A percentile compares a stretch with the other conserved stretches of the same genome.
phyloP scores from a whole-genome alignment of 92 coral and sea anemone genomes.

The Pocillopora meandrina region DNA sequence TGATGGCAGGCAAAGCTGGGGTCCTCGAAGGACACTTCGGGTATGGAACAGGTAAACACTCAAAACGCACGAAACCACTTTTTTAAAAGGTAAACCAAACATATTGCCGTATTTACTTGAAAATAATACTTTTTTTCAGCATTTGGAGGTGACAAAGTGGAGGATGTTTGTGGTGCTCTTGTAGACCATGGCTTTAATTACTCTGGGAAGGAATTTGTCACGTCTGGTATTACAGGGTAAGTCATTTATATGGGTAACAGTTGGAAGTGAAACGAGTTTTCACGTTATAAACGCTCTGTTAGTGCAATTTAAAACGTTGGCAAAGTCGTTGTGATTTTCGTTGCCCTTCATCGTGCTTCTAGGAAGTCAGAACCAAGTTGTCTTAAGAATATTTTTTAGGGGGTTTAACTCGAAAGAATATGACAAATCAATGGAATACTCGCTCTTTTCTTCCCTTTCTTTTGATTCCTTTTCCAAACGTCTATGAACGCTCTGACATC shows the following conservation, averaged over 20 bases:
- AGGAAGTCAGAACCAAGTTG: too few species aligned
- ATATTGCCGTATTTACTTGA: not conserved
- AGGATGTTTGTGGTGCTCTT: conserved; percentile 86
- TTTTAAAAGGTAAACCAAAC: not conserved
- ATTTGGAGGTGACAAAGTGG: conserved; percentile 98
- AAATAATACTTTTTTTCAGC: conserved; percentile 45
- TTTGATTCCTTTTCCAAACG: too few species aligned
- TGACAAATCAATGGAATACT: too few species aligned
- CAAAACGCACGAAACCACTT: not conserved
- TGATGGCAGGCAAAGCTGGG: conserved; percentile 96
- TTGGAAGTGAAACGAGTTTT: not conserved
- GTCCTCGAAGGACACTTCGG: conserved; percentile 90
- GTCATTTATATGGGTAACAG: not conserved
- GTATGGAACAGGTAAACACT: conserved; percentile 90
- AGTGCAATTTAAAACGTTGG: too few species aligned
- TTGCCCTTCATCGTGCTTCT: too few species aligned
- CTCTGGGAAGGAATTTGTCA: conserved; percentile 96
- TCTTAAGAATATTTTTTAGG: too few species aligned
- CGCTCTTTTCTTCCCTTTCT: too few species aligned
- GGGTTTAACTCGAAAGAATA: too few species aligned
- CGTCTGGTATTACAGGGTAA: conserved; percentile 98
- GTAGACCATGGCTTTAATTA: conserved; percentile 91
- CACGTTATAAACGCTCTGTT: not conserved
- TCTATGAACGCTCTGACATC: too few species aligned
- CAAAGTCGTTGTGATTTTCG: too few species aligned